phyloP scores from a whole-genome alignment of 2,888 invertebrate species.

The Thera britannica region DNA sequence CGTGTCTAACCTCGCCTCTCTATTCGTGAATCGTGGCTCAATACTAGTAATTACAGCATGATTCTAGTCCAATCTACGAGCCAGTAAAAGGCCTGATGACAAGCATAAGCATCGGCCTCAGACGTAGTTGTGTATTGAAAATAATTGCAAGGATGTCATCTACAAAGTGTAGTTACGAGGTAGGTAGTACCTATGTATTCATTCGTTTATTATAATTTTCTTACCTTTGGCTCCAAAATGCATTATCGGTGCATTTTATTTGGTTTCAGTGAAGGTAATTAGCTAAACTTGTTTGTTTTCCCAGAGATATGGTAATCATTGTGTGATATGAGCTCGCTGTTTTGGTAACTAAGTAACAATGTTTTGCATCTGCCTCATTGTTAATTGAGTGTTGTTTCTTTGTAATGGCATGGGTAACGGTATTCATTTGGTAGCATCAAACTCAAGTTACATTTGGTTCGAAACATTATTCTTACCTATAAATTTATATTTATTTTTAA shows the following conservation, averaged over 20 bases:
- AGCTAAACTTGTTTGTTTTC: neutral
- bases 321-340: conserved; percentile 22
- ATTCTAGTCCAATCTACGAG: conserved; percentile 38
- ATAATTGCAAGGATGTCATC: conserved; percentile 65
- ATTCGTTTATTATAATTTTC: neutral
- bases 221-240: neutral
- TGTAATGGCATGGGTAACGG: neutral
- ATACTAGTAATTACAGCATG: conserved; percentile 43
- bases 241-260: neutral
- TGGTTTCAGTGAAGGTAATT: neutral
- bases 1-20: neutral
- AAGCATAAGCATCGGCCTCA: conserved; percentile 53
- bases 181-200: conserved; percentile 33
- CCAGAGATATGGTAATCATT: conserved; percentile 1
- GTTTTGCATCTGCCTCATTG: conserved; percentile 6
- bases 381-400: conserved; percentile 6
- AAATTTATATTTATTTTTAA: neutral
- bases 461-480: neutral
- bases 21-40: conserved; percentile 13
- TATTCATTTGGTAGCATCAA: neutral
- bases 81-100: conserved; percentile 57
- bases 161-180: conserved; percentile 66
- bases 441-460: neutral
- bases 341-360: conserved; percentile 6
- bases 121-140: conserved; percentile 58